Evolutionary conservation across 2,113 vertebrate species (phyloP), one percentile per base, ranked within the genome.

Genomic region (Aix galericulata): DNA sequence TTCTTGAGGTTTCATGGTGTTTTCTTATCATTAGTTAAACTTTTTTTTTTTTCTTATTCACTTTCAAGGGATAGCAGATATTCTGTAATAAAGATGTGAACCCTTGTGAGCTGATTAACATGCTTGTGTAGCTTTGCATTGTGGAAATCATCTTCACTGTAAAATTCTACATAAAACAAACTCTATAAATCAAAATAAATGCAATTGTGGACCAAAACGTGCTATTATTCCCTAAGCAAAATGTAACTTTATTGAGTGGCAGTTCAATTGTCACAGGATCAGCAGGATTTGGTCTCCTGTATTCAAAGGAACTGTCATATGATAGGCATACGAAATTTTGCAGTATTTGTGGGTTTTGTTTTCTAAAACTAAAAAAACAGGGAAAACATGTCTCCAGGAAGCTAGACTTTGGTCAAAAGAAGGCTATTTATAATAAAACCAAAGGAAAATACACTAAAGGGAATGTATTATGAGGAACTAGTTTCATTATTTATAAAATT

Each of bases 351-450:
- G 4, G 59, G 74, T 69, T 93, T 81, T 90, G 38, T 86, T 89
- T 88, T 56, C 68, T 83, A 69, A 88, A 73, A 73, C 55, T 83
- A 91, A 94, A 82, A 60, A 60, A 92, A 91, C 94, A 94, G 93
- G 90, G 80, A 93, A 95, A 94, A 82, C 16, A 17, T 71, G 38
- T 29, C 91, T 95, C 68, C 84, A 81, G 84, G 73, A 94, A 93
- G 74, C 40, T 36, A 69, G 40, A 22, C 64, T 69, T 91, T 91
- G 77, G 81, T 84, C 81, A 91, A 50, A 56, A 94, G 69, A 63
- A 67, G 44, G 17, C 29, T 25, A 53, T 93, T 46, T 81, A 12
- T 82, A 92, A 86, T 50, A 32, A 89, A 89, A n/a, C 14, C 25
- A 75, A 59, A 75, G 14, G 31, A 90, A 92, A 81, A 76, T 29